A percentile compares a stretch with the other conserved stretches of the same genome.
These are phyloP conservation scores for Globodera rostochiensis DNA, from an alignment of 1,140 invertebrate species.

Conservation along the genomic window DNA sequence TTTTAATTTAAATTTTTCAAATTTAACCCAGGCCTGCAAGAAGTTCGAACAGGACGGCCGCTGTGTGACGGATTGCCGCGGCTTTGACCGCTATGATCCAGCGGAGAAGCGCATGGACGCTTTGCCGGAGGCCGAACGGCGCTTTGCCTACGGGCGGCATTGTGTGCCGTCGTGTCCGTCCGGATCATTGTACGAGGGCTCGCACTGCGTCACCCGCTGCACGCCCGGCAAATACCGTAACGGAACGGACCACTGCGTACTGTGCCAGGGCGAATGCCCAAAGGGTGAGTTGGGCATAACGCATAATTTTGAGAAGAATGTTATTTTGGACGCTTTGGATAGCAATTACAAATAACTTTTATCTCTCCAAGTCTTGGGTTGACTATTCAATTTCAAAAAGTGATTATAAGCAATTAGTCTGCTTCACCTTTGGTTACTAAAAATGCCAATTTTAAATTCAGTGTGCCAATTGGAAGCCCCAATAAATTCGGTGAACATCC, in stretches of 20 bases:
- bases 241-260: conserved; percentile 31
- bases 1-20: neutral
- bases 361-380: too few relatives aligned
- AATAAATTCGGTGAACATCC: conserved; percentile 41
- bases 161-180: conserved; percentile 47
- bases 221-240: conserved; percentile 40
- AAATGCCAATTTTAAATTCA: neutral
- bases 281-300: conserved; percentile 24
- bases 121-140: conserved; percentile 40
- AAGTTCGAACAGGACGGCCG: conserved; percentile 49
- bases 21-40: conserved; percentile 43
- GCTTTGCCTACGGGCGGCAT: conserved; percentile 47
- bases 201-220: conserved; percentile 50
- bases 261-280: conserved; percentile 42
- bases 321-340: neutral
- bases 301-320: conserved; percentile 15
- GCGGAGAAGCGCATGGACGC: conserved; percentile 25
- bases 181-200: conserved; percentile 42
- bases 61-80: conserved; percentile 42
- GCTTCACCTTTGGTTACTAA: too few relatives aligned
- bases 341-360: too few relatives aligned
- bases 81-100: conserved; percentile 38
- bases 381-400: too few relatives aligned
- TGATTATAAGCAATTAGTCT: too few relatives aligned
- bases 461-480: conserved; percentile 34